These are phyloP conservation scores for Notarius lentiginosus DNA, from an alignment of 2,113 vertebrate species.

Conservation along the genomic window DNA sequence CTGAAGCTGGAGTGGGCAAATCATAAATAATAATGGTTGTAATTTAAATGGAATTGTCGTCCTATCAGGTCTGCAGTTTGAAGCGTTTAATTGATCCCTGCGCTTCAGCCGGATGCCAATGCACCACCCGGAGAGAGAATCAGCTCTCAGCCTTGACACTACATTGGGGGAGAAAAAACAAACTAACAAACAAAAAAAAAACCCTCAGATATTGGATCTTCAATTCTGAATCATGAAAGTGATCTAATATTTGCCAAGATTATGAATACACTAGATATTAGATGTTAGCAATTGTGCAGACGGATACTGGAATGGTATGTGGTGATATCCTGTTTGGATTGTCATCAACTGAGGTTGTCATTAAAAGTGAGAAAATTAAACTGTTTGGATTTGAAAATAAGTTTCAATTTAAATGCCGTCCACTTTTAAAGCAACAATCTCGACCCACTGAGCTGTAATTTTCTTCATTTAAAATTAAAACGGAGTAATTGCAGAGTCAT, in stretches of 20 bases:
- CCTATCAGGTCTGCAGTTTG: constrained; percentile 45
- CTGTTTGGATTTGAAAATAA: not conserved
- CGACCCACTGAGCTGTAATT: not conserved
- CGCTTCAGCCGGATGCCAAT: constrained; percentile 41
- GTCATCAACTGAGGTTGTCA: not conserved
- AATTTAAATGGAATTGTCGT: constrained; percentile 45
- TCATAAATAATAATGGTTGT: constrained; percentile 60
- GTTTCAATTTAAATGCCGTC: not conserved
- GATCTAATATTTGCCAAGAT: not conserved
- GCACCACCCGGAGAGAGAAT: constrained; percentile 22
- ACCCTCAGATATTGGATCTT: not conserved
- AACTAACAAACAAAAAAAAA: not conserved
- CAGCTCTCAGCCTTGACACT: not conserved
- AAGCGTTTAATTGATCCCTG: constrained; percentile 60
- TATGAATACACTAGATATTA: not conserved
- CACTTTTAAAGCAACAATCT: not conserved
- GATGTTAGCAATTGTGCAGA: not conserved
- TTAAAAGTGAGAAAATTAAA: not conserved
- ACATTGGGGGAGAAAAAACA: not conserved
- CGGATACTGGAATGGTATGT: not conserved
- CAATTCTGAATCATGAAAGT: not conserved
- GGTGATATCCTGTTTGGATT: not conserved
- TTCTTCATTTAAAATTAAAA: not conserved
- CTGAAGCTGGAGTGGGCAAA: constrained; percentile 13
- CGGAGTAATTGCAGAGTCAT: not conserved